Evolutionary conservation across 2,113 vertebrate species (phyloP).

Genomic region (Machaerirhynchus nigripectus): DNA sequence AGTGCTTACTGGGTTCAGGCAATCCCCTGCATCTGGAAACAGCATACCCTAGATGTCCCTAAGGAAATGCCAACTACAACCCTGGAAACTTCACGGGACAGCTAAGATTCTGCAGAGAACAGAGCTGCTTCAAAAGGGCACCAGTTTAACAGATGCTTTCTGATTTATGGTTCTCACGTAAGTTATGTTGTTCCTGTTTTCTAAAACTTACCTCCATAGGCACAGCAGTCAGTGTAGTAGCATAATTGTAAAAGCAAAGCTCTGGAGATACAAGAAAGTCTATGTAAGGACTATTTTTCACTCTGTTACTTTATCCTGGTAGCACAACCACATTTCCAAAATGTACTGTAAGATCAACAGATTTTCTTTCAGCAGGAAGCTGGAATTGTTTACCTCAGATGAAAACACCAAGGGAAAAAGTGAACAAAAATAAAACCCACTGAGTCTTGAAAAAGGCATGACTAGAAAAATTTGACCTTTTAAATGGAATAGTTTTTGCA

Average conservation of each 20-base stretch:
- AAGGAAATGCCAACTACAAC: background rate
- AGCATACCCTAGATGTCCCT: background rate
- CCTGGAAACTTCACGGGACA: background rate
- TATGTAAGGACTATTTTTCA: background rate
- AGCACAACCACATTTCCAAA: background rate
- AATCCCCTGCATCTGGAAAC: background rate
- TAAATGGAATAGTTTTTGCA: background rate
- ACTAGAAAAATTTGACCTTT: background rate
- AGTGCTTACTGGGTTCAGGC: background rate
- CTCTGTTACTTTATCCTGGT: background rate
- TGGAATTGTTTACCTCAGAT: background rate
- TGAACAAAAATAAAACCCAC: background rate
- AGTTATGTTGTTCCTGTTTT: background rate
- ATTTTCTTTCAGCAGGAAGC: background rate
- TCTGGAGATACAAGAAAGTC: accelerated
- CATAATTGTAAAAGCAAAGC: background rate
- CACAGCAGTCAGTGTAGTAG: background rate
- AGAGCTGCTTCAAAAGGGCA: background rate
- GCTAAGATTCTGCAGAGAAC: background rate
- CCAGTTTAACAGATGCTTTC: background rate
- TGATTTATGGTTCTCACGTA: background rate
- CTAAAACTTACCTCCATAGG: background rate
- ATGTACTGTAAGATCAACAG: background rate
- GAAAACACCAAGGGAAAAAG: background rate
- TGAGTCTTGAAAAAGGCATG: background rate